Evolutionary conservation across 2,888 invertebrate species (phyloP).

Genomic region (Steinernema scapterisci): DNA sequence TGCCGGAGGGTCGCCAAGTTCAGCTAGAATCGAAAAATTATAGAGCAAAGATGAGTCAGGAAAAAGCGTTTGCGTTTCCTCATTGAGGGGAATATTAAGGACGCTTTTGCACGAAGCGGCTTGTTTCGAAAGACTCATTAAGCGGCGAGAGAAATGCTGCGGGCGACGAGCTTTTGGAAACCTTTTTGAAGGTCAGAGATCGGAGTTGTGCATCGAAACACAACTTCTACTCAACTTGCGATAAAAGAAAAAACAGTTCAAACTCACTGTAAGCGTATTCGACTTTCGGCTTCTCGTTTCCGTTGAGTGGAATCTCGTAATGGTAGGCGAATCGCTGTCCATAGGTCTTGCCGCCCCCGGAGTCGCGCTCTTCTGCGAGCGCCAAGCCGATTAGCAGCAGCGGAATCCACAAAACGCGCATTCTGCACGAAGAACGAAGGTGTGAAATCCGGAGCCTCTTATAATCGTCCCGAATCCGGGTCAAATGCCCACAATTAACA

Average conservation of each 20-base stretch:
- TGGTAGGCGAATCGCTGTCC: constrained; percentile 29
- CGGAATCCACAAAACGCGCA: constrained; percentile 18
- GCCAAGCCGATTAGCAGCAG: neutral
- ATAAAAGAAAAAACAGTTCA: neutral
- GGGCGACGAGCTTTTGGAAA: too few relatives aligned
- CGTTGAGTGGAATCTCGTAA: constrained; percentile 26
- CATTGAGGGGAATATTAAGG: neutral
- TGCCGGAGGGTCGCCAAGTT: neutral
- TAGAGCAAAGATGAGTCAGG: too few relatives aligned
- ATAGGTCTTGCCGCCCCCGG: constrained; percentile 1
- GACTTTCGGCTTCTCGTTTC: constrained; percentile 18
- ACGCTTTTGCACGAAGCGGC: neutral
- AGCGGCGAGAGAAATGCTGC: neutral
- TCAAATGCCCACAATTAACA: constrained; percentile 5
- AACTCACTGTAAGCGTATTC: constrained; percentile 23
- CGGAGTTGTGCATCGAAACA: too few relatives aligned
- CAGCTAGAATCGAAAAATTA: neutral
- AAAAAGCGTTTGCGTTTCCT: too few relatives aligned
- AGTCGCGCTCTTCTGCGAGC: neutral
- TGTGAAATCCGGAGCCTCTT: neutral
- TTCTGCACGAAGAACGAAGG: neutral
- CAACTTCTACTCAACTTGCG: too few relatives aligned
- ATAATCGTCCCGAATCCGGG: constrained; percentile 2
- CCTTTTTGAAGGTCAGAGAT: too few relatives aligned
- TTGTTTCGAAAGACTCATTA: neutral